Base-by-base conservation (phyloP, 37 sponge, comb jelly and placozoan species). In the Amphimedon queenslandica region DNA sequence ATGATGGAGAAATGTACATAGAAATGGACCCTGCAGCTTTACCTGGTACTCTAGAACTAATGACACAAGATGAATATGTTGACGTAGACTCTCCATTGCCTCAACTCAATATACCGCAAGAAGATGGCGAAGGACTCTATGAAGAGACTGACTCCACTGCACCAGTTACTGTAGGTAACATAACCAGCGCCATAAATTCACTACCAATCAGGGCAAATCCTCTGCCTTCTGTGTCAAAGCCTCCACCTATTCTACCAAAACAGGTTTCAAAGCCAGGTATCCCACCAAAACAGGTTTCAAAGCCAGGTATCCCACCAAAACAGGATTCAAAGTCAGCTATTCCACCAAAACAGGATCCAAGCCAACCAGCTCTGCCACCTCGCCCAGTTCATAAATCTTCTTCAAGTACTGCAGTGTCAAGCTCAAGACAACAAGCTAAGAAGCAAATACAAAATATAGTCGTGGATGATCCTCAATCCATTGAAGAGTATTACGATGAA, bases 1-100 rank as follows among this genome's bases (percentile, higher is more conserved):
- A 11, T 11, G 68, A 67, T 5, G 68, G 42, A 8, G 81, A 72
- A n/a, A 40, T 70, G 2, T 79, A 79, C 64, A 79, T 72, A 35
- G 70, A 70, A 36, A 63, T 79, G 80, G 53, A 70, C 2, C 13
- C 33, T 70, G 35, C 42, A 16, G 21, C 57, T 25, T 16, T 3
- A 1, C 8, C 43, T 31, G 69, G 18, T 32, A 55, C 30, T 33
- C 38, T 56, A 4, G 78, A 37, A 4, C 1, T 69, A 2, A 24
- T 55, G 27, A 28, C 25, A 28, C 38, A 56, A 6, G 78, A 77
- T 11, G 28, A 68, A 69, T 30, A 66, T 21, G 25, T 32, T 29
- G 55, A 4, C 1, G 37, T 18, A 65, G 39, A 18, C 2, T 10
- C 27, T 31, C 30, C 42, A 37, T 33, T n/a, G 29, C 42, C 4